Evolutionary conservation across 1,140 invertebrate genomes (phyloP).

Genomic region (Asbolus verrucosus): DNA sequence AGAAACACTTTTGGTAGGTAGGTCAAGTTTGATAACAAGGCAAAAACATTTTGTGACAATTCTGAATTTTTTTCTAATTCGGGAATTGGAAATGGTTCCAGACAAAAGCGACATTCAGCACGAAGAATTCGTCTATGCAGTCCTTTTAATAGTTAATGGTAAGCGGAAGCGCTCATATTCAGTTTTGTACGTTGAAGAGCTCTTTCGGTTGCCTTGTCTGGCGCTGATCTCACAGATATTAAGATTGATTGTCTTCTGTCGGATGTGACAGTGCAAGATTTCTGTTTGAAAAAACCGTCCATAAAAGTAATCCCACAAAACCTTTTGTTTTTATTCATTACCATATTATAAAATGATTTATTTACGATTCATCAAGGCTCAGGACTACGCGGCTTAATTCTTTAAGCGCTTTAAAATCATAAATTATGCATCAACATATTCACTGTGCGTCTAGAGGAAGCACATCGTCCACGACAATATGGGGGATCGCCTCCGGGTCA

Average conservation of each 20-base stretch:
- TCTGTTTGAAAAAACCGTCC: conserved; percentile 4
- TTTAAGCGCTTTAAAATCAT: conserved; percentile 22
- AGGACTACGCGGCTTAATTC: conserved; percentile 14
- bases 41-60: no score
- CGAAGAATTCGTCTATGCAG: no score
- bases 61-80: no score
- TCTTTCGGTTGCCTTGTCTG: conserved; percentile 3
- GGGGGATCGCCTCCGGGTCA: conserved; percentile 18
- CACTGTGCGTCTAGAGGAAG: conserved; percentile 22
- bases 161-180: no score
- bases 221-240: no score
- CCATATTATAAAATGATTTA: conserved; percentile 31
- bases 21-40: no score
- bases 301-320: conserved; percentile 17
- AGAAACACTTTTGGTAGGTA: no score
- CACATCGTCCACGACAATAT: conserved; percentile 17
- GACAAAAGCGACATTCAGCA: no score
- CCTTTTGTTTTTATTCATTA: conserved; percentile 28
- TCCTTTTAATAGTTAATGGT: no score
- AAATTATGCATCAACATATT: conserved; percentile 34
- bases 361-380: conserved; percentile 19
- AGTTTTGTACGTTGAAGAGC: no score
- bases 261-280: conserved; percentile 33
- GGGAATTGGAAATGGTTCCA: no score
- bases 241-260: conserved; percentile 23